A percentile compares a stretch with the other conserved stretches of the same genome.
These are phyloP conservation scores for Zaprionus nigranus DNA, from an alignment of 1,140 invertebrate genomes.

Conservation along the genomic window DNA sequence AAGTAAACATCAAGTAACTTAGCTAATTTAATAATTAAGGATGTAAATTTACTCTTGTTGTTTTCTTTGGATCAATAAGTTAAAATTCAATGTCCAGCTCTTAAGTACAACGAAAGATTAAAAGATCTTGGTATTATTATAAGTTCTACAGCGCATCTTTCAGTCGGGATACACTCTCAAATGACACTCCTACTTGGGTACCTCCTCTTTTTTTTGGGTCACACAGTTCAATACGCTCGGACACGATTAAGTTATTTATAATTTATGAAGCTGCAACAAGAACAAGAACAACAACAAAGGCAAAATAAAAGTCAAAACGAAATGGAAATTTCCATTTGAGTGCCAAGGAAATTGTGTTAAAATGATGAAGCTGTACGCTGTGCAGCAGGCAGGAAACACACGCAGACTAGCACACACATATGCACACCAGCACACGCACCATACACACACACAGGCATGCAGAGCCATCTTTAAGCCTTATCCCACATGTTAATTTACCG, in stretches of 20 bases:
- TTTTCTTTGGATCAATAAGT: too few relatives aligned
- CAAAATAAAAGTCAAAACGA: conserved; percentile 39
- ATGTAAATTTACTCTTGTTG: too few relatives aligned
- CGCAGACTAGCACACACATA: too few relatives aligned
- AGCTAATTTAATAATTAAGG: too few relatives aligned
- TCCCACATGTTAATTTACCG: conserved; percentile 29
- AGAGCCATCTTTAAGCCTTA: conserved; percentile 6
- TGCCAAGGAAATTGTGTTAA: conserved; percentile 66
- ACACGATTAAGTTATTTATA: conserved; percentile 77
- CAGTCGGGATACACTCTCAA: background rate
- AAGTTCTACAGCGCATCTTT: background rate
- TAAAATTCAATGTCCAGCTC: too few relatives aligned
- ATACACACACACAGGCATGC: background rate
- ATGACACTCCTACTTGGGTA: background rate
- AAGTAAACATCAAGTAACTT: too few relatives aligned
- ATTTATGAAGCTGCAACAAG: conserved; percentile 58
- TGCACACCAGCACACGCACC: conserved; percentile 4
- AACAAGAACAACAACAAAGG: conserved; percentile 14
- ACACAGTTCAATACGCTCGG: conserved; percentile 69
- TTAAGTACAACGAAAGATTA: too few relatives aligned
- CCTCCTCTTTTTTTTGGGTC: background rate
- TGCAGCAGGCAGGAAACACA: conserved; percentile 21
- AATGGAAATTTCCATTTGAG: conserved; percentile 59
- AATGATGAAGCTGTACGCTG: conserved; percentile 54
- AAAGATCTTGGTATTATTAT: background rate